Percentiles rank a stretch among this genome's conserved stretches.
These are phyloP conservation scores for Hexactinellida sp. DNA, from an alignment of 37 sponge, comb jelly and placozoan genomes.

Conservation along the genomic window DNA sequence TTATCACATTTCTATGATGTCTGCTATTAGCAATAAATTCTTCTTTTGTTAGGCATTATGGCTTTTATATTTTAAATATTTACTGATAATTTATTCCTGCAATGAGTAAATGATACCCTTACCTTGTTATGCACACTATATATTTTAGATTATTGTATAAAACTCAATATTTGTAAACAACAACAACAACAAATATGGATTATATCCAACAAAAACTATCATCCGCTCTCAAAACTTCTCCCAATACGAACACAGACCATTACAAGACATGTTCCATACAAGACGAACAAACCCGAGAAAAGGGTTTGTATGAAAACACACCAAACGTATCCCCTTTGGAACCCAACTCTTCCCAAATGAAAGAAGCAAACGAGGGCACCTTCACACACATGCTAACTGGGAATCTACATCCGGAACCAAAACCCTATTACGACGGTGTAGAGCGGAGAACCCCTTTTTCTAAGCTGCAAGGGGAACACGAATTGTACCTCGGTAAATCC, in stretches of 20 bases:
- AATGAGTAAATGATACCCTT: no score
- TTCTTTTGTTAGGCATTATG: no score
- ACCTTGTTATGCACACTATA: no score
- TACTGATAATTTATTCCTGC: no score
- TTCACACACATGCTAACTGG: constrained; percentile 4
- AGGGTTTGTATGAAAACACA: background rate
- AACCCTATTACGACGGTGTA: background rate
- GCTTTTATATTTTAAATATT: no score
- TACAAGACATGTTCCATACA: background rate
- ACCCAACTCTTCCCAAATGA: no score
- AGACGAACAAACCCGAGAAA: background rate
- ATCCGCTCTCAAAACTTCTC: background rate
- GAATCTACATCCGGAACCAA: constrained; percentile 11
- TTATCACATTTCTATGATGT: no score
- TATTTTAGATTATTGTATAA: background rate
- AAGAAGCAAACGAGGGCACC: background rate
- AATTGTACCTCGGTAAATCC: constrained; percentile 1
- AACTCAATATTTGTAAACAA: background rate
- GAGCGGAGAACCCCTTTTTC: background rate
- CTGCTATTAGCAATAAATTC: no score
- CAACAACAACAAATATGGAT: background rate
- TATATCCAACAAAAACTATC: background rate
- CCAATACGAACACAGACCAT: no score
- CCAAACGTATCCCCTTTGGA: background rate
- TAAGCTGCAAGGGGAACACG: background rate